phyloP scores from a whole-genome alignment of 2,888 invertebrate species.

The Rhingia rostrata region DNA sequence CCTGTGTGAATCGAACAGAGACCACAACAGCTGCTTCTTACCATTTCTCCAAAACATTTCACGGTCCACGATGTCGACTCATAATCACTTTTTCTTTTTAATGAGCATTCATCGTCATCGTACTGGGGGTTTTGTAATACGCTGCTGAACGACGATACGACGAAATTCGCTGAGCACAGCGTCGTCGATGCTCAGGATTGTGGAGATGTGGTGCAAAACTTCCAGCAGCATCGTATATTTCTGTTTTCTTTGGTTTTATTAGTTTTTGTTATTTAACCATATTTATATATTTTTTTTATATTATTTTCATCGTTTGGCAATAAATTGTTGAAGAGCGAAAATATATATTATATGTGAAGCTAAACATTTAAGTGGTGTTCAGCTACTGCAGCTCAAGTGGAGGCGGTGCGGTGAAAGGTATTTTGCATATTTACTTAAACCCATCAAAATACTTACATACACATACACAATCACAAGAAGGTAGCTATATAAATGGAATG shows the following conservation, averaged over 20 bases:
- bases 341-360: slow-evolving; percentile 45
- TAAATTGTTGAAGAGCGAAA: slow-evolving; percentile 41
- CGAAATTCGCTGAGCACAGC: slow-evolving; percentile 32
- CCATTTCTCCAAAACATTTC: slow-evolving; percentile 69
- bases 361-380: slow-evolving; percentile 30
- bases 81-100: slow-evolving; percentile 75
- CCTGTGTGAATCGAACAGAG: slow-evolving; percentile 10
- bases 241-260: slow-evolving; percentile 25
- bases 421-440: slow-evolving; percentile 35
- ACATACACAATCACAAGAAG: neutral
- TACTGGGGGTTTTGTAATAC: slow-evolving; percentile 67
- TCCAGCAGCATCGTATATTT: slow-evolving; percentile 1
- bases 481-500: neutral
- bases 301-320: slow-evolving; percentile 35
- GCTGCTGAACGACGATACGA: slow-evolving; percentile 39
- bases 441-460: neutral
- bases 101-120: slow-evolving; percentile 65
- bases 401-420: slow-evolving; percentile 62
- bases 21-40: slow-evolving; percentile 58
- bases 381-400: slow-evolving; percentile 31
- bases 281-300: slow-evolving; percentile 16
- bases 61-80: slow-evolving; percentile 70
- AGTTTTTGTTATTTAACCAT: slow-evolving; percentile 67
- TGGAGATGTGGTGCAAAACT: slow-evolving; percentile 42
- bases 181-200: neutral